Evolutionary conservation across 2,113 vertebrate species (phyloP), one percentile per base, ranked within the genome.

Genomic region (Salvelinus namaycush): DNA sequence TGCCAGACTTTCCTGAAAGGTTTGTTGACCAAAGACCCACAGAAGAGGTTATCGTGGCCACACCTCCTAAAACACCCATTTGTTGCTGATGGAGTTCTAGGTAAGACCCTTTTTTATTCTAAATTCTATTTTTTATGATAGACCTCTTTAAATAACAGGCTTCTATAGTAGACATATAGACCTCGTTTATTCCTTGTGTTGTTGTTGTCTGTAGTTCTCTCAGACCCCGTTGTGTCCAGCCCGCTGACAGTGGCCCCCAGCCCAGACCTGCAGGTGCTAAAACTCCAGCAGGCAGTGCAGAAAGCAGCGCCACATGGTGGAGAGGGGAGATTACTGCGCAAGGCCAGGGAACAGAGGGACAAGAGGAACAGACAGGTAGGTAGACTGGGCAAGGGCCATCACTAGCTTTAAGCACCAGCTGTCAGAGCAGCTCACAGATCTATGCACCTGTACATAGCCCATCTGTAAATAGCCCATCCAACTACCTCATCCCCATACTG

Each of bases 1-100:
- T 76, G 65, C 39, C 83, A 99, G 98, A 96, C 89, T 87, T 99
- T 99, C 83, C 90, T 99, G 62, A 96, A 98, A 83, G 98, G 98
- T 54, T 92, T 99, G 51, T 88, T 99, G 66, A 98, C 92, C 80
- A 99, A 99, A 93, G 95, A 99, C 66, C 95, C 97, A 0, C 82
- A 79, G 68, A 93, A 95, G 81, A 95, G 98, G 12, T 87, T 99
- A 74, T 94, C 96, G 0, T 99, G 98, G 98, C 97, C 98, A 3
- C 93, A 95, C 66, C 93, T 99, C 54, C 89, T 99, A 54, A 90
- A 94, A 83, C 97, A 99, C 75, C 96, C 98, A 5, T 99, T 97
- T 89, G 94, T 99, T 87, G 95, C 94, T 77, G 96, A 96, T 70
- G 90, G 13, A 73, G 95, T 98, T 87, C 89, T 93, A 72, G 94